Conservation (phyloP, 2,888 invertebrate genomes). For the Diarsia dahlii region DNA sequence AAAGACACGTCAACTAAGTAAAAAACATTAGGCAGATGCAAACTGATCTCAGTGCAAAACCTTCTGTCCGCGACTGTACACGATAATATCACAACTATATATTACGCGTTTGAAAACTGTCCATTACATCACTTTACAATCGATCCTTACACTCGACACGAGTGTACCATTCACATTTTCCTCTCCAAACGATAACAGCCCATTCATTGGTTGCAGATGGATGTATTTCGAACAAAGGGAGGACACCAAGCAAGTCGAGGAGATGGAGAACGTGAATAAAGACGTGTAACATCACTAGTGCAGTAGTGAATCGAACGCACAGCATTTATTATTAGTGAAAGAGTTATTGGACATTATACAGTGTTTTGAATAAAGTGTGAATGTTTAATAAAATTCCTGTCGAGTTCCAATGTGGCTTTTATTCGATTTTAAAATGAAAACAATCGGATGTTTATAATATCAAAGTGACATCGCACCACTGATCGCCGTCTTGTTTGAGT, state of each 20-base stretch:
- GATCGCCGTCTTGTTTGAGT: constrained; percentile 73
- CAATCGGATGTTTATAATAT: constrained; percentile 65
- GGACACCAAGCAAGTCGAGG: constrained; percentile 73
- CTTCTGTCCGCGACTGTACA: constrained; percentile 55
- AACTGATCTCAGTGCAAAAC: constrained; percentile 34
- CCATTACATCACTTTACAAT: constrained; percentile 60
- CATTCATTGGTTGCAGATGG: constrained; percentile 77
- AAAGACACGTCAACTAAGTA: not conserved
- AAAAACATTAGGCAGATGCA: constrained; percentile 30
- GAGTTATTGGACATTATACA: constrained; percentile 72
- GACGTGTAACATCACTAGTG: constrained; percentile 66
- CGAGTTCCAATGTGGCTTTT: constrained; percentile 58
- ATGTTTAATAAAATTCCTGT: constrained; percentile 67
- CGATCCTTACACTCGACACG: constrained; percentile 50
- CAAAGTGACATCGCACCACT: constrained; percentile 59
- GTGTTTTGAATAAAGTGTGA: constrained; percentile 67
- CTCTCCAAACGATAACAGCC: constrained; percentile 51
- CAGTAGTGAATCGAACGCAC: constrained; percentile 61
- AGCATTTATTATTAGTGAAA: constrained; percentile 73
- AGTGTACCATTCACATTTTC: constrained; percentile 52
- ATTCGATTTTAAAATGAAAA: constrained; percentile 53
- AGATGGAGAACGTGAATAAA: constrained; percentile 73
- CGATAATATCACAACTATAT: constrained; percentile 45
- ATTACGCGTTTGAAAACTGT: constrained; percentile 52
- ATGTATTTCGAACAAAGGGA: constrained; percentile 80